Base-by-base conservation (phyloP, 1,140 invertebrate species). In the Lanistes nyassanus region DNA sequence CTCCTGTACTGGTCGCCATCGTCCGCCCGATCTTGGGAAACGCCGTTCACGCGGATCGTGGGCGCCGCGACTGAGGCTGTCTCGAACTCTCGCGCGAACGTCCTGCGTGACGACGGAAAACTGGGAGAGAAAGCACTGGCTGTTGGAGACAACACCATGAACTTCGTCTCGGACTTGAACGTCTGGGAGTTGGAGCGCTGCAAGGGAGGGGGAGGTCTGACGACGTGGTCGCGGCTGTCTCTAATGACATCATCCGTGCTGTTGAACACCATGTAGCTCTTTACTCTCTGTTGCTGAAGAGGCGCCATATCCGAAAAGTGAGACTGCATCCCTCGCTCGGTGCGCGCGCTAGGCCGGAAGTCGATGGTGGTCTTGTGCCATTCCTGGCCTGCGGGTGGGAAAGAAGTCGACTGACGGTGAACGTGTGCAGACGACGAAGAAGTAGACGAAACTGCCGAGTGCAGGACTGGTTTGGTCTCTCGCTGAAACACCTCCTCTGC, bases 291-390 rank as follows among this genome's bases (percentile, higher is more conserved):
- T 55, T 72, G 56, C 23, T 29, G 65, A 7, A 58, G 53, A 0
- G 68, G 51, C 68, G 53, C 55, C 70, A 62, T 72, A 31, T 34
- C 42, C 23, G 5, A 4, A 34, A 23, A 29, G 3, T 56, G 2
- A 1, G 42, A 47, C 42, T 47, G 42, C 42, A 47, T 47, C 42
- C 9, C 42, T 47, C 42, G 42, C 21, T 65, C 29, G 26, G 5
- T 72, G 53, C 21, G n/a, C 21, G 36, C 26, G 37, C 39, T 72
- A 34, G 34, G 34, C 55, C n/a, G 23, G 36, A 72, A 42, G 70
- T 72, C 70, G 7, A 72, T 60, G n/a, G 55, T 72, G 16, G 70
- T 72, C 37, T 72, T 72, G 70, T 72, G 70, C 70, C 70, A 72
- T 37, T 37, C 56, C 42, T 47, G 42, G 42, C 70, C 70, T 2